Conservation (phyloP, 2,797 vertebrate genomes). For the Lagocephalus sceleratus region DNA sequence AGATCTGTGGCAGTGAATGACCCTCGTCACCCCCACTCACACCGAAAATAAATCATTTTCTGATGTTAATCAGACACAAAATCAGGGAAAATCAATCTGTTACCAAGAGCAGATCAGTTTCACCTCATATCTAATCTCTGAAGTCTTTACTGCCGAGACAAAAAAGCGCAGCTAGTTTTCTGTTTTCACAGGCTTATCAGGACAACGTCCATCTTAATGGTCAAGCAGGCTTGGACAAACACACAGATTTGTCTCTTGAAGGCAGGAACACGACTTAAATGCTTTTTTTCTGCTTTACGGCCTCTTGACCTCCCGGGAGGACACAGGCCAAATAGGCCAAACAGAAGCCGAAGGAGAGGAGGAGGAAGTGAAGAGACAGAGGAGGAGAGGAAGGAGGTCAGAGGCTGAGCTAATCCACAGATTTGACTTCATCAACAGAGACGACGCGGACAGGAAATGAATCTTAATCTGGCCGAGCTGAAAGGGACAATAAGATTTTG, state of each 20-base stretch:
- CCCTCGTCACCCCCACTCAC: not conserved
- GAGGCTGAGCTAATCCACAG: conserved; percentile 46
- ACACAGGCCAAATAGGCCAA: conserved; percentile 34
- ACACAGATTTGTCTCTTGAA: conserved; percentile 10
- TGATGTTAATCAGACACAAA: not conserved
- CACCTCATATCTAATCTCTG: conserved; percentile 11
- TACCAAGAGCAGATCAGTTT: too few relatives aligned
- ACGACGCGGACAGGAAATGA: conserved; percentile 54
- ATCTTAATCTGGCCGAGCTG: conserved; percentile 33
- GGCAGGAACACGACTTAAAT: conserved; percentile 1
- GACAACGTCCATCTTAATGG: conserved; percentile 2
- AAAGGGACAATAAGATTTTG: conserved; percentile 15
- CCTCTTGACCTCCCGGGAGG: conserved; percentile 18
- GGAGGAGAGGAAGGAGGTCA: conserved; percentile 35
- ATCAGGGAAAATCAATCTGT: not conserved
- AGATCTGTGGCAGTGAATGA: conserved; percentile 11
- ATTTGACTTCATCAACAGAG: conserved; percentile 47
- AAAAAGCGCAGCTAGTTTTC: not conserved
- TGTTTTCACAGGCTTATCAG: conserved; percentile 15
- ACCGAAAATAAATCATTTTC: not conserved
- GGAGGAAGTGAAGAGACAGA: not conserved
- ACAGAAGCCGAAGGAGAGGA: conserved; percentile 6
- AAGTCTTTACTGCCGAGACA: conserved; percentile 15
- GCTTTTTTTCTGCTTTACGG: not conserved
- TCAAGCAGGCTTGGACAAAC: conserved; percentile 25